These are phyloP conservation scores for Nomada flava DNA, from an alignment of 2,888 invertebrate genomes.

Conservation along the genomic window DNA sequence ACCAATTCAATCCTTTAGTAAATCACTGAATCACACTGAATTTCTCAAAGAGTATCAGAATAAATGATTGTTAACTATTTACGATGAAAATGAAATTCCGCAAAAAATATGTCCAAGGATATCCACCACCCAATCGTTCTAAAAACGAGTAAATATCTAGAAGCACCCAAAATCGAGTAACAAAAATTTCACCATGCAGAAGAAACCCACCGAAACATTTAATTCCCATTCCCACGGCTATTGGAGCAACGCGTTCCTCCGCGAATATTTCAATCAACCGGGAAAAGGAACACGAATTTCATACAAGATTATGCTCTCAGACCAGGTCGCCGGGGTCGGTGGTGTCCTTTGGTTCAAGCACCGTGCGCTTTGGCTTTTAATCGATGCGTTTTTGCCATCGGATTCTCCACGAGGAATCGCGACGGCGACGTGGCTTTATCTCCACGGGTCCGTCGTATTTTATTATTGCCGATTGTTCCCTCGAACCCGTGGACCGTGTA, in stretches of 20 bases:
- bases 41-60: too few species aligned
- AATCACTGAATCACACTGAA: too few species aligned
- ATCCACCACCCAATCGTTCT: too few species aligned
- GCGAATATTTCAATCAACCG: conserved; percentile 48
- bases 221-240: background rate
- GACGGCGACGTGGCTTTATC: conserved; percentile 60
- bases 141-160: too few species aligned
- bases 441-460: conserved; percentile 55
- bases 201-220: background rate
- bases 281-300: conserved; percentile 67
- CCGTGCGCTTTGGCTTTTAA: conserved; percentile 61
- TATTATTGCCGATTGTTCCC: conserved; percentile 65
- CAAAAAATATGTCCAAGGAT: too few species aligned
- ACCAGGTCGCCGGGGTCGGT: conserved; percentile 79
- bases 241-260: background rate
- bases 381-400: conserved; percentile 68
- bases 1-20: too few species aligned
- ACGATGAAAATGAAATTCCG: too few species aligned
- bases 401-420: conserved; percentile 43
- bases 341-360: conserved; percentile 72
- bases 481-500: conserved; percentile 18
- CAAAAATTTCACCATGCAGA: background rate
- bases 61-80: too few species aligned
- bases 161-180: too few species aligned
- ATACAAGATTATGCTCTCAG: conserved; percentile 82